These are phyloP conservation scores for Haemorhous mexicanus DNA, from an alignment of 2,113 vertebrate genomes.

Conservation along the genomic window DNA sequence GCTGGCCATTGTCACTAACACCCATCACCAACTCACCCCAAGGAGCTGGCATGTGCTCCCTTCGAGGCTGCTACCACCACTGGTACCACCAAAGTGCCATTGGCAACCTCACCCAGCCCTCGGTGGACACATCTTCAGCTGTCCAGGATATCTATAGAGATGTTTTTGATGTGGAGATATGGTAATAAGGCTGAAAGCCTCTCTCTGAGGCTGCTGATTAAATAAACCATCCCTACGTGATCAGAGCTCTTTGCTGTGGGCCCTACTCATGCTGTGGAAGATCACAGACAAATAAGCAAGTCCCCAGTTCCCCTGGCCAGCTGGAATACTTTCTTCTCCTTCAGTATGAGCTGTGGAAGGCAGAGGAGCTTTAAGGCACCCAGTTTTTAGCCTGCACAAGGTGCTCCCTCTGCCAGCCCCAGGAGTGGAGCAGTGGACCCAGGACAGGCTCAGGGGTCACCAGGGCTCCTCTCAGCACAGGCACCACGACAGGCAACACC, in stretches of 20 bases:
- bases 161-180: not conserved
- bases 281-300: not conserved
- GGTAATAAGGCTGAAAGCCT: not conserved
- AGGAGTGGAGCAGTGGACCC: not conserved
- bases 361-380: not conserved
- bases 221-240: not conserved
- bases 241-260: not conserved
- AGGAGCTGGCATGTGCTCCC: rapidly evolving
- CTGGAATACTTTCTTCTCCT: not conserved
- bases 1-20: not conserved
- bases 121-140: not conserved
- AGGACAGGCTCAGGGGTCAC: not conserved
- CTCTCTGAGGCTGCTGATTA: not conserved
- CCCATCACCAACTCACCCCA: rapidly evolving
- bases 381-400: rapidly evolving
- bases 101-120: not conserved
- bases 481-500: rapidly evolving
- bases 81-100: rapidly evolving
- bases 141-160: not conserved
- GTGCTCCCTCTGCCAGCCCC: not conserved
- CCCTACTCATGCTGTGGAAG: not conserved
- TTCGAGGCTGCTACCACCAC: rapidly evolving
- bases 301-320: rapidly evolving
- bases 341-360: not conserved
- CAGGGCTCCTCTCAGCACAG: not conserved